These are phyloP conservation scores for Taeniopygia guttata DNA, from an alignment of 2,797 vertebrate species.

Conservation along the genomic window DNA sequence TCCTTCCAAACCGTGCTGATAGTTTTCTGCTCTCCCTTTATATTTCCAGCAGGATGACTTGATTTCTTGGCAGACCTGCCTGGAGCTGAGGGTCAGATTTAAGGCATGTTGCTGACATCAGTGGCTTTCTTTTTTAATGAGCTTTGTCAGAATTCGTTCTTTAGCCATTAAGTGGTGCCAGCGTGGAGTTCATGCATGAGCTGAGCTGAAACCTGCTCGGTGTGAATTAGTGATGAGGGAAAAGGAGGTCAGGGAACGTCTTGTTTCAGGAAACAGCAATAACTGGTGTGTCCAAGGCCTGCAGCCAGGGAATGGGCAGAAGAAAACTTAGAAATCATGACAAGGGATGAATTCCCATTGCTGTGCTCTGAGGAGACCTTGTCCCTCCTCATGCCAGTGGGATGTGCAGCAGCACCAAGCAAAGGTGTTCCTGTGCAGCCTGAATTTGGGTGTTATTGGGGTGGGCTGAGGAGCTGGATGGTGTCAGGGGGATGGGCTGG, in stretches of 20 bases:
- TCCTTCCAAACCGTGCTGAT: rapidly evolving
- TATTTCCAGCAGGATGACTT: background rate
- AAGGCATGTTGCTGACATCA: background rate
- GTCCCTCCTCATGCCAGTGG: background rate
- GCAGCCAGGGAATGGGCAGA: background rate
- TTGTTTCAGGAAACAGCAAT: background rate
- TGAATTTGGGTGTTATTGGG: background rate
- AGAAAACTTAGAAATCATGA: background rate
- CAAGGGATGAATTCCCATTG: background rate
- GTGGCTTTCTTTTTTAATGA: conserved; percentile 22
- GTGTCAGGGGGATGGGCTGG: background rate
- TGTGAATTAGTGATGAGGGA: conserved; percentile 60
- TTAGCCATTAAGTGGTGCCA: conserved; percentile 23
- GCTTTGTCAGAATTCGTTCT: conserved; percentile 33
- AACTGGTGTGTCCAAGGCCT: background rate
- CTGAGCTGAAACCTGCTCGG: conserved; percentile 12
- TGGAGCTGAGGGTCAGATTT: background rate
- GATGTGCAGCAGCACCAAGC: background rate
- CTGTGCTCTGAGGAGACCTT: background rate
- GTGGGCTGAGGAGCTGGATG: background rate
- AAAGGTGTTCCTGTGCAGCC: rapidly evolving
- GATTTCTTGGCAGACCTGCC: background rate
- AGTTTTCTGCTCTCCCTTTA: background rate
- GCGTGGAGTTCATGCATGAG: background rate
- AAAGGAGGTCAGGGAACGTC: conserved; percentile 10